Conservation (phyloP, 2,797 vertebrate genomes). For the Neopelma chrysocephalum region DNA sequence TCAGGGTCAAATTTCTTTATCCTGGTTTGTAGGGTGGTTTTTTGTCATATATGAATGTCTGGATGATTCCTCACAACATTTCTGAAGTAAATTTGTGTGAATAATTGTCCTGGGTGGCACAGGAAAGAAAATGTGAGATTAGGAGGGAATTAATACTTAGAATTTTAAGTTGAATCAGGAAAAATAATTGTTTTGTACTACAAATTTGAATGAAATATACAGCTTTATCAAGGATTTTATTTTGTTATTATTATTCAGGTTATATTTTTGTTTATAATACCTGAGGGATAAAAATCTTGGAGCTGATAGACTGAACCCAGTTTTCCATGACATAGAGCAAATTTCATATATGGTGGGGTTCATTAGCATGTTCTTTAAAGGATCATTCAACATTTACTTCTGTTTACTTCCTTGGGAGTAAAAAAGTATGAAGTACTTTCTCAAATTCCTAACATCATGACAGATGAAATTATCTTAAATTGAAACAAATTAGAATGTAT, state of each 20-base stretch:
- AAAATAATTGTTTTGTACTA: neutral
- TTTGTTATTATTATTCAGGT: neutral
- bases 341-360: neutral
- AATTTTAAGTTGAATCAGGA: neutral
- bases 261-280: neutral
- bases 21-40: neutral
- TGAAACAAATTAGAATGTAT: neutral
- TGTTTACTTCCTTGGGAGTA: neutral
- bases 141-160: neutral
- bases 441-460: neutral
- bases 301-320: neutral
- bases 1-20: neutral
- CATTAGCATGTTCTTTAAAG: neutral
- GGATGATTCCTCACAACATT: neutral
- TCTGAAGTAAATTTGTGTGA: neutral
- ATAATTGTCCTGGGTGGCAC: neutral
- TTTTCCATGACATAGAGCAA: neutral
- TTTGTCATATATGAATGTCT: neutral
- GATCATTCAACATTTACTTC: neutral
- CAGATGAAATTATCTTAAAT: neutral
- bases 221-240: neutral
- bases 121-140: neutral
- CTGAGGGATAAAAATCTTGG: neutral
- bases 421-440: neutral
- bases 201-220: neutral